Conservation (phyloP, 2,113 vertebrate species). For the Centropristis striata region DNA sequence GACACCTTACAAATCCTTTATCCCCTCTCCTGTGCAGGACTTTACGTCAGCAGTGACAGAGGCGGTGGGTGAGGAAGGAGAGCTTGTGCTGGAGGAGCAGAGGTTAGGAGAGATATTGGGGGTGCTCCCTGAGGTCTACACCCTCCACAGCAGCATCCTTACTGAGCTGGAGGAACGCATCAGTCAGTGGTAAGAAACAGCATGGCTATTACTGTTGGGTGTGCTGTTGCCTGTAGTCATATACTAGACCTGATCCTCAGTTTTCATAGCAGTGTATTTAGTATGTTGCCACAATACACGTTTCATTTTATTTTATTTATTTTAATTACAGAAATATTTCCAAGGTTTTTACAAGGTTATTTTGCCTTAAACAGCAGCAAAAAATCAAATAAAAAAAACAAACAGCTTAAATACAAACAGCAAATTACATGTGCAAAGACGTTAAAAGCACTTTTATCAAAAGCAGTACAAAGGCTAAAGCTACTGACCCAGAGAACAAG, state of each 20-base stretch:
- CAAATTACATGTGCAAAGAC: no score
- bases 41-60: slow-evolving; percentile 87
- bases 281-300: background rate
- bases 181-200: slow-evolving; percentile 87
- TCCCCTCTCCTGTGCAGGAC: slow-evolving; percentile 81
- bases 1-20: slow-evolving; percentile 3
- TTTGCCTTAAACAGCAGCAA: no score
- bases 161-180: slow-evolving; percentile 90
- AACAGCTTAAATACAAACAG: no score
- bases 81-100: slow-evolving; percentile 84
- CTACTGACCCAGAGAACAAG: no score
- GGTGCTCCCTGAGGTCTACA: slow-evolving; percentile 88
- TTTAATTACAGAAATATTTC: no score
- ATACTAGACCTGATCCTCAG: background rate
- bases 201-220: background rate
- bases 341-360: no score
- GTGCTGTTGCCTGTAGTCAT: background rate
- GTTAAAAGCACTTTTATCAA: no score
- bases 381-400: no score
- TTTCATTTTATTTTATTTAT: no score
- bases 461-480: no score
- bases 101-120: slow-evolving; percentile 88
- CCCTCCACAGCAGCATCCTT: slow-evolving; percentile 91
- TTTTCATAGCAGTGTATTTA: no score
- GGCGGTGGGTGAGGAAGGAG: slow-evolving; percentile 81